phyloP scores from a whole-genome alignment of 2,113 vertebrate species.

The Podocnemis expansa region DNA sequence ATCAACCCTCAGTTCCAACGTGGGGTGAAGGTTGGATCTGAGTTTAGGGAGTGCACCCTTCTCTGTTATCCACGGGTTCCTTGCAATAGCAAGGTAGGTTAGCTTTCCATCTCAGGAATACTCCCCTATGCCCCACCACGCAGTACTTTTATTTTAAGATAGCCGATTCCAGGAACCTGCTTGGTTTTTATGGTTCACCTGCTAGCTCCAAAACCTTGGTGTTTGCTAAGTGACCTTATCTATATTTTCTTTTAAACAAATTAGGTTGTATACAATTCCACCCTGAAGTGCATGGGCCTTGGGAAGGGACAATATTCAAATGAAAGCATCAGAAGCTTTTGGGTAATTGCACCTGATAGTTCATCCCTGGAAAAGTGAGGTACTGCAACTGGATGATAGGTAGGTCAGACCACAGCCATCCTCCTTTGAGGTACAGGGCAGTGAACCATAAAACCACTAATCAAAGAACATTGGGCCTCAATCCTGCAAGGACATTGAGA shows the following conservation, averaged over 20 bases:
- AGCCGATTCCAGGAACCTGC: neutral
- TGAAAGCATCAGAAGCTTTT: neutral
- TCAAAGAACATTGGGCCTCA: neutral
- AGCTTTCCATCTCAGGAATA: neutral
- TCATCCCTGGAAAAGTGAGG: neutral
- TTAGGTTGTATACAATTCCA: neutral
- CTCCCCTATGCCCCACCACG: neutral
- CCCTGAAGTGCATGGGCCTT: too few species aligned
- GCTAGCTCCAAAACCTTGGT: neutral
- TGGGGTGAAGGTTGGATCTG: neutral
- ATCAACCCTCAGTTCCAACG: neutral
- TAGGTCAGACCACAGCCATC: neutral
- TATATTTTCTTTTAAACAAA: neutral
- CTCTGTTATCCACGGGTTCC: neutral
- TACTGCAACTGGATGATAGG: neutral
- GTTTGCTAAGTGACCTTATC: neutral
- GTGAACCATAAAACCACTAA: too few species aligned
- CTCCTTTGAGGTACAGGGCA: neutral
- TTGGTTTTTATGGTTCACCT: neutral
- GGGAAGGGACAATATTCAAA: too few species aligned
- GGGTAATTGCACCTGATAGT: neutral
- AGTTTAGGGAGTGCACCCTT: neutral
- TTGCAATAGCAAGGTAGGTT: neutral
- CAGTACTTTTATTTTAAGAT: neutral
- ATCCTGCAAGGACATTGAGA: too few species aligned